Conservation (phyloP, 2,888 invertebrate species). For the Phytoseiulus persimilis region DNA sequence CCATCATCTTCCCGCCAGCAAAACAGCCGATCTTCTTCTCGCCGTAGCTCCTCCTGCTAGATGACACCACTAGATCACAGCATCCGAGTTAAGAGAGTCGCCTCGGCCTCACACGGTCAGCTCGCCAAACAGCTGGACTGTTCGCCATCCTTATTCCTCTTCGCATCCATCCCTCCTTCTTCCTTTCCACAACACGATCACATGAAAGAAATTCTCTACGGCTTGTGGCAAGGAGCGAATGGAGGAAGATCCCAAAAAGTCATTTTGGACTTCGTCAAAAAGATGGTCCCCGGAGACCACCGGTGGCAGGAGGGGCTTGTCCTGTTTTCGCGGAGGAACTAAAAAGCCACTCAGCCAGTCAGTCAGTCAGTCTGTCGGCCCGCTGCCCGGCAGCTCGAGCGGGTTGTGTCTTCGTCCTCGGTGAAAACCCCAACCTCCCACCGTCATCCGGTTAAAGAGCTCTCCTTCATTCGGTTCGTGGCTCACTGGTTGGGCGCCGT, state of each 20-base stretch:
- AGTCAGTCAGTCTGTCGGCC: neutral
- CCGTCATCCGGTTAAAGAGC: neutral
- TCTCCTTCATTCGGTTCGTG: neutral
- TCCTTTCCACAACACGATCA: neutral
- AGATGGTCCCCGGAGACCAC: neutral
- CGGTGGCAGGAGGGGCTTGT: neutral
- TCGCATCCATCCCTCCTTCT: neutral
- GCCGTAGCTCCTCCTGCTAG: neutral
- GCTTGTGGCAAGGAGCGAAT: neutral
- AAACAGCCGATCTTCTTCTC: neutral
- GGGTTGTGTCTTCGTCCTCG: neutral
- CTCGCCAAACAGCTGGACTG: neutral
- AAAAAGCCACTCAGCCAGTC: neutral
- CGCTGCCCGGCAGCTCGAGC: too few species aligned
- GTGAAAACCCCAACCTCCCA: neutral
- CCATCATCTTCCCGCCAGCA: neutral
- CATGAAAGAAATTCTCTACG: neutral
- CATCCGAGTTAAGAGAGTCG: neutral
- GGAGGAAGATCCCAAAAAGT: neutral
- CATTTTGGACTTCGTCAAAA: neutral
- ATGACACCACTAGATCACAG: slow-evolving; percentile 5
- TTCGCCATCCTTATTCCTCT: neutral
- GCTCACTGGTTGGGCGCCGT: neutral
- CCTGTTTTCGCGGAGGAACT: neutral
- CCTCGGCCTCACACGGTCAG: neutral